Percentiles rank a stretch among this genome's conserved stretches.
These are phyloP conservation scores for Corythornis leucogaster DNA, from an alignment of 2,797 vertebrate genomes.

Conservation along the genomic window DNA sequence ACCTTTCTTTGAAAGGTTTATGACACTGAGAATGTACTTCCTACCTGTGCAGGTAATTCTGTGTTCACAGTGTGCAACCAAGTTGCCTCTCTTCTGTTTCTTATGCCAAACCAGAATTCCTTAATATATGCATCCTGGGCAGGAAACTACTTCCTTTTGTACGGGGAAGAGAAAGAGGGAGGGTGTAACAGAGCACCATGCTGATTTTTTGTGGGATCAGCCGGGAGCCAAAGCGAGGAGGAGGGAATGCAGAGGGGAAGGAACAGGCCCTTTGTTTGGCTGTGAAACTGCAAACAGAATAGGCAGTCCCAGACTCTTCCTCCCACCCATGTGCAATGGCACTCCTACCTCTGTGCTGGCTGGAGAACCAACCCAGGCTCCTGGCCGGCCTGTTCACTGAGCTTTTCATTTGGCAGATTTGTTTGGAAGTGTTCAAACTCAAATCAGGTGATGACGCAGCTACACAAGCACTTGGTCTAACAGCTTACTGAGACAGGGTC, in stretches of 20 bases:
- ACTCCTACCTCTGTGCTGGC: background rate
- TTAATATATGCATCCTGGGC: background rate
- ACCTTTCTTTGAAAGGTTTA: background rate
- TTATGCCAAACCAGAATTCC: background rate
- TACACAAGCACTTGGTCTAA: background rate
- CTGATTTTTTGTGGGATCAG: constrained; percentile 12
- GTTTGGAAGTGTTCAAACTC: background rate
- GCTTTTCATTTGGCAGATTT: background rate
- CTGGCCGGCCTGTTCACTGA: background rate
- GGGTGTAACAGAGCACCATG: background rate
- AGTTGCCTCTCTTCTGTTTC: background rate
- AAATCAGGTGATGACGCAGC: background rate
- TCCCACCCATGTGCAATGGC: background rate
- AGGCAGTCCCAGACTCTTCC: constrained; percentile 34
- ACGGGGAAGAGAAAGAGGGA: background rate
- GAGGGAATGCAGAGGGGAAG: constrained; percentile 22
- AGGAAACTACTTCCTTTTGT: constrained; percentile 1
- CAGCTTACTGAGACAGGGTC: background rate
- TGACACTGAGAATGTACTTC: background rate
- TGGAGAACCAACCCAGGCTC: background rate
- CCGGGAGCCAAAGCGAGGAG: constrained; percentile 8
- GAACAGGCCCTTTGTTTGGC: background rate
- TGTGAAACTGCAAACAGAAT: constrained; percentile 47
- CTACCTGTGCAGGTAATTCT: background rate
- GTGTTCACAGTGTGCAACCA: background rate